These are phyloP conservation scores for Sylvietta virens DNA, from an alignment of 2,113 vertebrate genomes.

Conservation along the genomic window DNA sequence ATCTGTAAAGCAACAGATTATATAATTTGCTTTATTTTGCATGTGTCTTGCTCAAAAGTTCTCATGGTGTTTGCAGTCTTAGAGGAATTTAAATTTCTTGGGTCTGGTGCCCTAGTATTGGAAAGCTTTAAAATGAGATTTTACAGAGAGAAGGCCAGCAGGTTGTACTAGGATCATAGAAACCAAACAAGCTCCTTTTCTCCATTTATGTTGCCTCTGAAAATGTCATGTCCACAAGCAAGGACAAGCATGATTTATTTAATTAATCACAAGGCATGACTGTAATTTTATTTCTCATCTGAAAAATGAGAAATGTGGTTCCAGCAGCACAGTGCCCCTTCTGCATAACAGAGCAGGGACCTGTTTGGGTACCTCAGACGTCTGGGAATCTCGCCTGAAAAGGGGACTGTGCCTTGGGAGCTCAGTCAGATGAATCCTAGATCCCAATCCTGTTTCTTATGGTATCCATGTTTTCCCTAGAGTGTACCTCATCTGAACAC, in stretches of 20 bases:
- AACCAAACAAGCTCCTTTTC: conserved; percentile 13
- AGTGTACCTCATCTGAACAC: background rate
- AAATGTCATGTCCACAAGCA: conserved; percentile 14
- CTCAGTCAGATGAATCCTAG: conserved; percentile 2
- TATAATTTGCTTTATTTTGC: conserved; percentile 5
- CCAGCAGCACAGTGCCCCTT: background rate
- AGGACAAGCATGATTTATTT: conserved; percentile 16
- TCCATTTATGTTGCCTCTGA: background rate
- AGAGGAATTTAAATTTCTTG: background rate
- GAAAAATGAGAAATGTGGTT: conserved; percentile 16
- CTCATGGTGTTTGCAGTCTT: background rate
- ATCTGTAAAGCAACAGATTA: background rate
- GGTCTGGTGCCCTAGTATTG: background rate
- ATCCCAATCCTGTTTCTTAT: background rate
- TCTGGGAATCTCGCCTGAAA: background rate
- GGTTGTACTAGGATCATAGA: background rate
- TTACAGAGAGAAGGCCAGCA: background rate
- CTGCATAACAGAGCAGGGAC: background rate
- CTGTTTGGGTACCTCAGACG: background rate
- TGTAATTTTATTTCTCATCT: conserved; percentile 37
- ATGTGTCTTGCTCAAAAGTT: background rate
- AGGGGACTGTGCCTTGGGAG: background rate
- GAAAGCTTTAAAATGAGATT: background rate
- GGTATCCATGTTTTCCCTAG: background rate
- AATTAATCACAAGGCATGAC: conserved; percentile 35